These are phyloP conservation scores for Todus mexicanus DNA, from an alignment of 2,797 vertebrate genomes.

Conservation along the genomic window DNA sequence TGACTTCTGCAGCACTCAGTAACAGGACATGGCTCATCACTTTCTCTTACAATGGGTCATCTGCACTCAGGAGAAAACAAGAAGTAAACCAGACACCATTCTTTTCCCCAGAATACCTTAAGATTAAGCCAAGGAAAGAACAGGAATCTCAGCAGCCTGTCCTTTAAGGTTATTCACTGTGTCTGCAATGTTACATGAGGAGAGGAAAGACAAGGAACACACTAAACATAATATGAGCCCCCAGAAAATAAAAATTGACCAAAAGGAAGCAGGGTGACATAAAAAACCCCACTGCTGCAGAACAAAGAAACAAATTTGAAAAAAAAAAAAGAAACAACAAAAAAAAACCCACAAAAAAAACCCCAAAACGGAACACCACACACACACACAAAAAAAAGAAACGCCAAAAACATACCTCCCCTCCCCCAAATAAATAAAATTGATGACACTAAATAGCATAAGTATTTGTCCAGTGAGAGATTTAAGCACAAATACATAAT, in stretches of 20 bases:
- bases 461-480: conserved; percentile 36
- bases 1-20: not conserved
- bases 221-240: not conserved
- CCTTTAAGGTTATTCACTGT: not conserved
- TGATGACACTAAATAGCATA: no score
- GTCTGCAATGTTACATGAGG: not conserved
- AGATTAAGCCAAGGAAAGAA: conserved; percentile 25
- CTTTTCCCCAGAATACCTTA: not conserved
- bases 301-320: not conserved
- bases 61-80: not conserved
- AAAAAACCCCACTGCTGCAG: conserved; percentile 26
- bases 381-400: no score
- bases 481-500: conserved; percentile 20
- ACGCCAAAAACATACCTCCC: no score
- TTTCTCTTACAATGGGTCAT: not conserved
- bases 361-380: no score
- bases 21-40: not conserved
- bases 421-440: no score
- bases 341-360: no score
- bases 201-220: conserved; percentile 41
- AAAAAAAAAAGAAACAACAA: not conserved
- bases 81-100: not conserved
- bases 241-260: not conserved
- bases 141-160: not conserved
- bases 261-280: not conserved